Base-by-base conservation (phyloP, 2,888 invertebrate genomes). In the Sabatieria punctata region DNA sequence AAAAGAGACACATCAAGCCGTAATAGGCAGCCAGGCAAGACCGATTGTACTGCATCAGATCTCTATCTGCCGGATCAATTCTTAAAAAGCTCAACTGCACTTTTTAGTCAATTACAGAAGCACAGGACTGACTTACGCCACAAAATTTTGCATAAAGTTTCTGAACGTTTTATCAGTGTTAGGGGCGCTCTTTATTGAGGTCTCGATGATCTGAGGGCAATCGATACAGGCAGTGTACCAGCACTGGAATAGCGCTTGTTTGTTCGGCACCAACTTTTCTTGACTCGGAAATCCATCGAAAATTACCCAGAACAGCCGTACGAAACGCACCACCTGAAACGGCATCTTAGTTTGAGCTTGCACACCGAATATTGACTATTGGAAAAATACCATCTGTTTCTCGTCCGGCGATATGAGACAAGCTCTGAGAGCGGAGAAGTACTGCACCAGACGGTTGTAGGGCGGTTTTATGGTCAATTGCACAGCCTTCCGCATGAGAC, bases 71-170 rank as follows among this genome's bases (percentile, higher is more conserved):
- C 66, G 89, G 89, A 71, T 91, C 89, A 54, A 89, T 89, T 52
- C 88, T 88, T 62, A 6, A 65, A 61, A 46, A 37, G 51, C 39
- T 38, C 30, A 33, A 43, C 21, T 15, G 18, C 30, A 22, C 30
- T 36, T 23, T 13, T 45, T n/a, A 41, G 15, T 49, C 15, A 25
- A 45, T 25, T 23, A 8, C 4, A 42, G 35, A 23, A 30, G 30
- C 27, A 8, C 26, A 22, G 44, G 38, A 15, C 25, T 13, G 11
- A 75, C 81, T 78, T 71, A 88, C 86, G 89, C 73, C 67, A 89
- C 89, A 64, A 89, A 89, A 69, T 88, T 91, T 73, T 86, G 89
- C 53, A 86, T 88, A 68, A 91, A 86, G 68, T 91, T 86, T 68
- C 88, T 85, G 41, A 21, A 8, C 21, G 21, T 37, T n/a, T n/a